Evolutionary conservation across 1,140 invertebrate genomes (phyloP), one percentile per base, ranked within the genome.

Genomic region (Asobara japonica): DNA sequence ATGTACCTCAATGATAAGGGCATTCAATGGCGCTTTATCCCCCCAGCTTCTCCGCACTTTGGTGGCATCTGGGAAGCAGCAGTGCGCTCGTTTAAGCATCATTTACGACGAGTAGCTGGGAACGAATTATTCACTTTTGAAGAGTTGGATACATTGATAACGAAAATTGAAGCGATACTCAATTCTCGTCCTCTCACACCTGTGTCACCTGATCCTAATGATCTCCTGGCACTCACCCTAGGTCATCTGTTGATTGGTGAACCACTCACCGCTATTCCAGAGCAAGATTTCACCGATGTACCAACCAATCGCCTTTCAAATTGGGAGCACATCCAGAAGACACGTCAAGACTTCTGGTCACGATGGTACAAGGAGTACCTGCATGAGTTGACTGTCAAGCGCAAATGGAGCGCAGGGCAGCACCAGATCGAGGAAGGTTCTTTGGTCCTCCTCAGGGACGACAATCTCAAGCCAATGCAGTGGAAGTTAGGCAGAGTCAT

Each of bases 21-120:
- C 29, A 27, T 67, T 7, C 4, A 16, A 48, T 48, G 41, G 41
- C 41, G 16, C 16, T 48, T 48, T 16, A 67, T 48, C n/a, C 65
- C 65, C 18, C 65, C 65, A 11, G 20, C 1, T 6, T 7, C 65
- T 6, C 65, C 38, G 3, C 16, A 67, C 41, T 25, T 48, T 30
- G 65, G 65, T 11, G 65, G 65, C 5, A 7, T 67, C 7, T 67
- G 65, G 65, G 65, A 67, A 27, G 36, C 65, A 30, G 38, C 36
- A 2, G 65, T 60, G 4, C 36, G 18, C 20, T 30, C 18, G 13
- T 67, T 67, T 13, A 67, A 67, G 16, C 8, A 67, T 29, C 36
- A 67, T 48, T 25, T 67, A 16, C 6, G 29, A 29, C 7, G 41
- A 1, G 65, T 67, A 13, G 30, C 41, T 7, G 41, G 41, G 11